phyloP scores from a whole-genome alignment of 2,113 vertebrate species.

The Leiothrix lutea region DNA sequence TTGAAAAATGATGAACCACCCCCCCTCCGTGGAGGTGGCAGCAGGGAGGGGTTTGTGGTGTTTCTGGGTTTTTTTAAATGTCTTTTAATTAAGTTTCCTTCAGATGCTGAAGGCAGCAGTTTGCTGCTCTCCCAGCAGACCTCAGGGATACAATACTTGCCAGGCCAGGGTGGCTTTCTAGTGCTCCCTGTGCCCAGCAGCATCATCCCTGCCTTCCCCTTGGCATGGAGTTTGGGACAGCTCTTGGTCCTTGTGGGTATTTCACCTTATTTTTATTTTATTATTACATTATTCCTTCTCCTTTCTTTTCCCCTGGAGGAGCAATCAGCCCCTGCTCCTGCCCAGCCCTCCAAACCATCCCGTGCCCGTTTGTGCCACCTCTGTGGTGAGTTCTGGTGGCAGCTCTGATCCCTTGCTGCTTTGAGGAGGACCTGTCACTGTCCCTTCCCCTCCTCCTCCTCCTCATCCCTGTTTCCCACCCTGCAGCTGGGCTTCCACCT shows the following conservation, averaged over 20 bases:
- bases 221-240: neutral
- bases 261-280: neutral
- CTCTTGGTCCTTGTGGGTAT: neutral
- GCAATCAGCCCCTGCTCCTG: neutral
- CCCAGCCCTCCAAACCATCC: neutral
- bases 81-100: neutral
- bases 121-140: neutral
- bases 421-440: neutral
- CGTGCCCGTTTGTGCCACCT: fast-evolving
- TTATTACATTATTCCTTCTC: neutral
- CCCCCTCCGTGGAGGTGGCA: fast-evolving
- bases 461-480: neutral
- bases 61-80: neutral
- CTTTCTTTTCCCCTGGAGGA: neutral
- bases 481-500: neutral
- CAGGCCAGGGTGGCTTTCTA: neutral
- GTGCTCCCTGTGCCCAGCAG: neutral
- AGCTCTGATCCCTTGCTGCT: fast-evolving
- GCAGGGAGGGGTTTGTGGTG: neutral
- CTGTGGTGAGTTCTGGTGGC: neutral
- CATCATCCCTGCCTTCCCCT: neutral
- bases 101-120: neutral
- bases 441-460: neutral
- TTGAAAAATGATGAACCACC: fast-evolving
- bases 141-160: fast-evolving